Conservation (phyloP, 2,113 vertebrate genomes). For the Labeo catla region DNA sequence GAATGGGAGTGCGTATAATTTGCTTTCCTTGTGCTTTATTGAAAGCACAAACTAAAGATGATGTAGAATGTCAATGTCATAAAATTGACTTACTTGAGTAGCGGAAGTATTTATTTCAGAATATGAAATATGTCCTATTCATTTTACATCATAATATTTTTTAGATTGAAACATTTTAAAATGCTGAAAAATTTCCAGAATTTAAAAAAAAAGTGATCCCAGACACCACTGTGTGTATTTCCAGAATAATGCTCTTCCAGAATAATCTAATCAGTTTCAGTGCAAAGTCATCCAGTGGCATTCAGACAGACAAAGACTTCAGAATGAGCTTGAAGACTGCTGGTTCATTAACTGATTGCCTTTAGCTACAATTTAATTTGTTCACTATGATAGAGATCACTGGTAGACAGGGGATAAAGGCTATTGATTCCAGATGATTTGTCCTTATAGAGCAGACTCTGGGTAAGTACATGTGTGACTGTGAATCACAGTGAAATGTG, state of each 20-base stretch:
- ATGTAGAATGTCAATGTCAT: neutral
- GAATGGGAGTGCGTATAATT: too few relatives aligned
- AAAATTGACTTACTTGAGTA: neutral
- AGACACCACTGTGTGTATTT: neutral
- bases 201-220: neutral
- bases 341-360: slow-evolving; percentile 48
- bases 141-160: neutral
- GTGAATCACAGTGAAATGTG: neutral
- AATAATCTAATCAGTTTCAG: slow-evolving; percentile 13
- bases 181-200: neutral
- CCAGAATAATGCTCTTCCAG: slow-evolving; percentile 15
- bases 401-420: slow-evolving; percentile 29
- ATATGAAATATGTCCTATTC: neutral
- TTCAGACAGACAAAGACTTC: neutral
- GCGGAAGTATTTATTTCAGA: neutral
- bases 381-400: slow-evolving; percentile 47
- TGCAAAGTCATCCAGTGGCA: slow-evolving; percentile 24
- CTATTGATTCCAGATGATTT: slow-evolving; percentile 40
- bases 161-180: neutral
- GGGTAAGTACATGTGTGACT: neutral
- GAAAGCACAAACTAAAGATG: neutral
- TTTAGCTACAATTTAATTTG: slow-evolving; percentile 43
- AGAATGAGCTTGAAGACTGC: slow-evolving; percentile 28
- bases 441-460: slow-evolving; percentile 6
- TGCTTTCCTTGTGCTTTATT: neutral